Percentiles rank a stretch among this genome's conserved stretches.
These are phyloP conservation scores for Origma solitaria DNA, from an alignment of 2,113 vertebrate genomes.

Conservation along the genomic window DNA sequence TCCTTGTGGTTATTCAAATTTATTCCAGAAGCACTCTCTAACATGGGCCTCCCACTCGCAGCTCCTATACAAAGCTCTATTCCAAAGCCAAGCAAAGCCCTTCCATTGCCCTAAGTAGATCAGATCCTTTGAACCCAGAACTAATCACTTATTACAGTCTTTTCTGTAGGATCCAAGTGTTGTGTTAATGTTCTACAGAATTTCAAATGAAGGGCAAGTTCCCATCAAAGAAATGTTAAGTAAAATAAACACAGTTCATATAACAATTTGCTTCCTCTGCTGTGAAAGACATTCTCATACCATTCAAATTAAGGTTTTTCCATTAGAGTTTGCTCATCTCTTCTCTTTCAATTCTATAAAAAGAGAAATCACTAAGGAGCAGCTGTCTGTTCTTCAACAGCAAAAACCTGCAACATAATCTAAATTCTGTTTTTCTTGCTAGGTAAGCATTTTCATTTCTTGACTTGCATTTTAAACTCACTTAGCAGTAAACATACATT, in stretches of 20 bases:
- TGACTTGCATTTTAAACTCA: constrained; percentile 23
- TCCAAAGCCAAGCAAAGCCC: neutral
- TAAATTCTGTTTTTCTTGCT: constrained; percentile 32
- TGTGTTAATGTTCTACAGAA: neutral
- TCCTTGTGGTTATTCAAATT: neutral
- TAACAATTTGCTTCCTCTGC: constrained; percentile 37
- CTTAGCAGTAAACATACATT: neutral
- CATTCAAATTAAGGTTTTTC: constrained; percentile 37
- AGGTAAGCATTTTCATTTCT: neutral
- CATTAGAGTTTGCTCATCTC: constrained; percentile 33
- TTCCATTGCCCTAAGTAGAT: neutral
- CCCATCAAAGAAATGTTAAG: neutral
- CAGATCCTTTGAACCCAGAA: neutral
- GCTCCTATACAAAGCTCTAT: neutral
- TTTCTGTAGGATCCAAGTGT: neutral
- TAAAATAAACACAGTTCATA: neutral
- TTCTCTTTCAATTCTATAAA: constrained; percentile 54
- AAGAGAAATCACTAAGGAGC: constrained; percentile 50
- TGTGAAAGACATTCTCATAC: constrained; percentile 11
- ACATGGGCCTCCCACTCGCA: neutral
- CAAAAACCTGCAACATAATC: constrained; percentile 51
- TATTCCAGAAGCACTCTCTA: neutral
- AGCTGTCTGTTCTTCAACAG: constrained; percentile 60
- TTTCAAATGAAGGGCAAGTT: constrained; percentile 8
- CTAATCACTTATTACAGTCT: neutral